Evolutionary conservation across 2,888 invertebrate genomes (phyloP).

Genomic region (Gnatocerus cornutus): DNA sequence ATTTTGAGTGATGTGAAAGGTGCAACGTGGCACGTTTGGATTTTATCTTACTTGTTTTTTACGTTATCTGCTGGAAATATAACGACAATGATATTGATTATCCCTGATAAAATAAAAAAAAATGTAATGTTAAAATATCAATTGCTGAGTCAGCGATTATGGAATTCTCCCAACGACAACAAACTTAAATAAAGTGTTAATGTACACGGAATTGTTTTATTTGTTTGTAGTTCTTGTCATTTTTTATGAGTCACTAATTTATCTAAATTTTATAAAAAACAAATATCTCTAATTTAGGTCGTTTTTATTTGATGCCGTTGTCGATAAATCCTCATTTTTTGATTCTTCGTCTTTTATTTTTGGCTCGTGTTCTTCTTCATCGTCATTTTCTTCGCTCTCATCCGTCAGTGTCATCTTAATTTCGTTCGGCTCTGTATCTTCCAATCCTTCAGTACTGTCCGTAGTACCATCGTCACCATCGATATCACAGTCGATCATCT

Average conservation of each 20-base stretch:
- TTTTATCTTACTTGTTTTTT: constrained; percentile 87
- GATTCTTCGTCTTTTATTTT: no score
- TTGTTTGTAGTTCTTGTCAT: constrained; percentile 3
- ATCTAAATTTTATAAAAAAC: no score
- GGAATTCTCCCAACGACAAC: constrained; percentile 33
- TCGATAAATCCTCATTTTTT: no score
- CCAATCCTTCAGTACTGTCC: constrained; percentile 9
- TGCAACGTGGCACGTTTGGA: constrained; percentile 95
- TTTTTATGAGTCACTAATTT: neutral
- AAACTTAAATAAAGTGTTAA: constrained; percentile 3
- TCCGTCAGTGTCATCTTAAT: no score
- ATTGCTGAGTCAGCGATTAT: constrained; percentile 55
- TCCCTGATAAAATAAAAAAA: constrained; percentile 84
- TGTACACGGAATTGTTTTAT: neutral
- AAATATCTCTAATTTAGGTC: no score
- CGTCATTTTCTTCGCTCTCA: no score
- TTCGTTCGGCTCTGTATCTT: neutral
- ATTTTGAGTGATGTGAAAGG: constrained; percentile 82
- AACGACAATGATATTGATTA: constrained; percentile 88
- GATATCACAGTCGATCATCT: constrained; percentile 28
- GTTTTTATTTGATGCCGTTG: no score
- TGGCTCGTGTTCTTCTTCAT: no score
- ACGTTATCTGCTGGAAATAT: constrained; percentile 92
- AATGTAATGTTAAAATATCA: constrained; percentile 56
- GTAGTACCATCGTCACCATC: neutral